Evolutionary conservation across 2,888 invertebrate species (phyloP), one percentile per base, ranked within the genome.

Genomic region (Mylabris sibirica): DNA sequence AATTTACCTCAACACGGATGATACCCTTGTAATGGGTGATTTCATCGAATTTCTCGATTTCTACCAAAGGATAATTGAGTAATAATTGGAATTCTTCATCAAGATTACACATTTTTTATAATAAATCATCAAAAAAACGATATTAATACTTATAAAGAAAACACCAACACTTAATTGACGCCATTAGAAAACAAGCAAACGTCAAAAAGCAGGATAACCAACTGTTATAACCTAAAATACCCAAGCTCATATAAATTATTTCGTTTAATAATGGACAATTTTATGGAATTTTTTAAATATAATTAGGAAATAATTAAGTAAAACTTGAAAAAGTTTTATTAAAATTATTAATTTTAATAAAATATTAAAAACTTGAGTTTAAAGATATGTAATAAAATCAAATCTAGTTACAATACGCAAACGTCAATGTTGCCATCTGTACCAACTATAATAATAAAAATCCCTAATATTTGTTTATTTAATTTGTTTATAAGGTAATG

Each of bases 1-100:
- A 24, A 26, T 62, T 66, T 62, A 66, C 66, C 34, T 14, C 41
- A 6, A 35, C n/a, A 20, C 62, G 41, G 12, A 62, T 35, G 24
- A 62, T 38, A 11, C 62, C 62, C 1, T 38, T 22, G 24, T 62
- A 62, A 20, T 22, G 9, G 2, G 26, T 34, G 3, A 14, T 38
- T 38, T 44, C 62, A 20, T 62, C 44, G 8, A 8, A 24, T 17
- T 24, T 17, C n/a, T 41, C 14, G 9, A 44, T n/a, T 26, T 38
- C 8, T n/a, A 62, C 2, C 11, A 62, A 62, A 9, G 62, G 62
- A 35, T 62, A 62, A 41, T 62, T 35, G 11, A 62, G 62, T 22
- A 62, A 41, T 22, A 62, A 41, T 38, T 62, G 22, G 14, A 62
- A 26, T 62, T 62, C 41, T 62, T 41, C 41, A 12, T 24, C 3